Evolutionary conservation across 2,888 invertebrate species (phyloP).

Genomic region (Uropetala carovei): DNA sequence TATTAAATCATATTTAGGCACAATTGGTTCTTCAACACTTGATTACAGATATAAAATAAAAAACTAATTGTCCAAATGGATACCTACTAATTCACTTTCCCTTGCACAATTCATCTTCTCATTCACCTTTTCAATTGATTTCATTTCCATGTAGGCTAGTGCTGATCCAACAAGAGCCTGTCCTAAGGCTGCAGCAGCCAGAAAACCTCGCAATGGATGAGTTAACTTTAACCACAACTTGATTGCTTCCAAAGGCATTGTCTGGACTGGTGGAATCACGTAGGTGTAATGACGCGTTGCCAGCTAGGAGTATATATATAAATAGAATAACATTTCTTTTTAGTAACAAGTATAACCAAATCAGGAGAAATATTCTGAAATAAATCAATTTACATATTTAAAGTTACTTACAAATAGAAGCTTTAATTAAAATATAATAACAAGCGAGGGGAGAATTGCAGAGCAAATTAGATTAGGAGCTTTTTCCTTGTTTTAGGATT

Average conservation of each 20-base stretch:
- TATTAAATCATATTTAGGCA: neutral
- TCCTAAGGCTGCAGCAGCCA: conserved; percentile 76
- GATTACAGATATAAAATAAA: neutral
- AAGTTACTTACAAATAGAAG: too few relatives aligned
- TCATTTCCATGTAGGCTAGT: conserved; percentile 81
- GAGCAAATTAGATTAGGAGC: too few relatives aligned
- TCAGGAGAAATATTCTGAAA: too few relatives aligned
- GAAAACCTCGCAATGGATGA: conserved; percentile 76
- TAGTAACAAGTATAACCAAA: neutral
- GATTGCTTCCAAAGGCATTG: conserved; percentile 78
- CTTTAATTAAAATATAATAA: too few relatives aligned
- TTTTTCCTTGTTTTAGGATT: too few relatives aligned
- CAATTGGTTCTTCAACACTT: neutral
- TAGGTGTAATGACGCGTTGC: conserved; percentile 81
- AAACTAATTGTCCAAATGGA: neutral
- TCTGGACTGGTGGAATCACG: conserved; percentile 80
- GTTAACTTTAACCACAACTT: conserved; percentile 77
- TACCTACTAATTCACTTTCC: neutral
- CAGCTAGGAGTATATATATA: conserved; percentile 76
- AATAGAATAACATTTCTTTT: conserved; percentile 66
- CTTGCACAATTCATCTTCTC: conserved; percentile 26
- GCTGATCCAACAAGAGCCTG: conserved; percentile 79
- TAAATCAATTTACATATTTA: too few relatives aligned
- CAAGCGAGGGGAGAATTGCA: too few relatives aligned
- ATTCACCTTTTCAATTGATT: conserved; percentile 72